Evolutionary conservation across 1,140 invertebrate genomes (phyloP).

Genomic region (Zaprionus vittiger): DNA sequence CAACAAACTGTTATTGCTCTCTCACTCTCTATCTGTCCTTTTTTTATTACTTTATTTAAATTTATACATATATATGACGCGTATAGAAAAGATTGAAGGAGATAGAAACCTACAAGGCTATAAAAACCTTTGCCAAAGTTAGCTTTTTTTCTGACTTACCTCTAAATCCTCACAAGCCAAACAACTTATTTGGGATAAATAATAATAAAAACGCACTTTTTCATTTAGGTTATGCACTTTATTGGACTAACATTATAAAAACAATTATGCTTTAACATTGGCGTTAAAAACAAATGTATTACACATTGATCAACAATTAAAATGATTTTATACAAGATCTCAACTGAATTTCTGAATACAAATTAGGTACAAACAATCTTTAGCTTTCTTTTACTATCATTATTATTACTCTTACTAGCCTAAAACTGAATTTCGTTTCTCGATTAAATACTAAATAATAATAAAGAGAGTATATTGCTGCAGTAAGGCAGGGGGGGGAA

Average conservation of each 20-base stretch:
- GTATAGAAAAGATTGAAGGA: too few species aligned
- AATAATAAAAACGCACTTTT: not conserved
- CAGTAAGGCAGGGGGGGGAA: conserved; percentile 10
- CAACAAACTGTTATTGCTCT: too few species aligned
- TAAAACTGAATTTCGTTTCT: conserved; percentile 60
- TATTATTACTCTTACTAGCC: conserved; percentile 46
- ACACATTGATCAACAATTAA: conserved; percentile 81
- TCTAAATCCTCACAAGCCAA: too few species aligned
- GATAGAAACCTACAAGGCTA: too few species aligned
- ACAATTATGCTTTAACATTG: conserved; percentile 59
- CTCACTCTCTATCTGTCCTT: too few species aligned
- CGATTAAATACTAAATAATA: conserved; percentile 79
- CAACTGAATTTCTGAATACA: conserved; percentile 31
- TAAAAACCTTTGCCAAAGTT: too few species aligned
- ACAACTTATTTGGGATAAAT: too few species aligned
- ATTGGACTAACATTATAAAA: conserved; percentile 76
- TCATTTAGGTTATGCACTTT: conserved; percentile 63
- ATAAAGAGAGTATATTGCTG: conserved; percentile 75
- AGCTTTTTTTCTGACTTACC: too few species aligned
- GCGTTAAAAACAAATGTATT: conserved; percentile 67
- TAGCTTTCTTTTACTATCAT: conserved; percentile 16
- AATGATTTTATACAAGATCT: conserved; percentile 49
- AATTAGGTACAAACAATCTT: conserved; percentile 31
- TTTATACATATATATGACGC: too few species aligned
- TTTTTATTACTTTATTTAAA: not conserved